Evolutionary conservation across 2,797 vertebrate species (phyloP).

Genomic region (Danio tinwini): DNA sequence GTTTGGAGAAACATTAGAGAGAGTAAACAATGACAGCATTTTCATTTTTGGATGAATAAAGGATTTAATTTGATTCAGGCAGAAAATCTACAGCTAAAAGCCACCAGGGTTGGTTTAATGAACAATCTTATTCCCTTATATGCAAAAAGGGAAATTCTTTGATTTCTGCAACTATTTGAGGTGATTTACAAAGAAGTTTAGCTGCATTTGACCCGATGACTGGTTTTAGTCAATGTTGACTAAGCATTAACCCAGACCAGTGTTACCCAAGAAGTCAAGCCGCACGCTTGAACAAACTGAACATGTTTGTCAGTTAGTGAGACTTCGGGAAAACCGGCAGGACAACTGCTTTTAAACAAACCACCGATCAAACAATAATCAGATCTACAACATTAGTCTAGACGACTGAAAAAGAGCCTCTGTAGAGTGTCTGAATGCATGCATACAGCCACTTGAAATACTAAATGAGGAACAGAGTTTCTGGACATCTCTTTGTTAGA

Average conservation of each 20-base stretch:
- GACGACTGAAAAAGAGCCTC: not conserved
- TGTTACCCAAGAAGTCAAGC: conserved; percentile 19
- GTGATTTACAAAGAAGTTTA: not conserved
- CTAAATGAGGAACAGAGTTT: conserved; percentile 19
- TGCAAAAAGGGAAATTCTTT: not conserved
- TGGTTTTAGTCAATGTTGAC: conserved; percentile 8
- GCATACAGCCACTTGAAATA: not conserved
- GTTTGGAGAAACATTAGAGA: not conserved
- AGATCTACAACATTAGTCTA: not conserved
- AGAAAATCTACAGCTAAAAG: not conserved
- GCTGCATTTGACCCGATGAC: not conserved
- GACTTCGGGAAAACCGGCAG: conserved; percentile 45
- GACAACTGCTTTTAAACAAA: conserved; percentile 42
- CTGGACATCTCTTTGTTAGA: conserved; percentile 36
- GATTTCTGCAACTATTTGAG: not conserved
- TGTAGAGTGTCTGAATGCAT: not conserved
- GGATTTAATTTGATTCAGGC: not conserved
- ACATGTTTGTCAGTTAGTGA: conserved; percentile 20
- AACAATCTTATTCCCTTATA: conserved; percentile 16
- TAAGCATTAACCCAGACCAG: conserved; percentile 10
- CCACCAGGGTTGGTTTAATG: not conserved
- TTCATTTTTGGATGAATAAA: not conserved
- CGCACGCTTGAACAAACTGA: conserved; percentile 9
- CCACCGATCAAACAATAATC: conserved; percentile 51
- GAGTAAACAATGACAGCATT: not conserved